A percentile compares a stretch with the other conserved stretches of the same genome.
Conservation (phyloP, 2,888 invertebrate genomes). For the Aspidapion aeneum region DNA sequence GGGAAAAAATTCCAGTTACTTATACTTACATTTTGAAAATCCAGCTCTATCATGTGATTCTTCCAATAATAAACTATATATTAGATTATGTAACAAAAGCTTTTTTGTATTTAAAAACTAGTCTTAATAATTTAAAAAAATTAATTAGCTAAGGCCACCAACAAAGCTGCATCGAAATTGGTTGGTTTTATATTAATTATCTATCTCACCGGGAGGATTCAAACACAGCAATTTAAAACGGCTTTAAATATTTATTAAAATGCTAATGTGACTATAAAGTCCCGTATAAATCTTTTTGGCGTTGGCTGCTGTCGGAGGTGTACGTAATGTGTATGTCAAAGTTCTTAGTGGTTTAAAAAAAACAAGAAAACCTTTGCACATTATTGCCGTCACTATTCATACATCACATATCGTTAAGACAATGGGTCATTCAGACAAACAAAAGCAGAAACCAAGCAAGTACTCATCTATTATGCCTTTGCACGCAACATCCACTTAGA, state of each 20-base stretch:
- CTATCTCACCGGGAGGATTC: background rate
- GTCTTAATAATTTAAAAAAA: too few species aligned
- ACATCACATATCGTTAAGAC: background rate
- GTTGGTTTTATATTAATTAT: too few species aligned
- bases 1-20: too few species aligned
- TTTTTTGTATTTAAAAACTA: too few species aligned
- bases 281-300: background rate
- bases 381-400: background rate
- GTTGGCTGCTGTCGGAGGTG: background rate
- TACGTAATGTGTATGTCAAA: background rate
- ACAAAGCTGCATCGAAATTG: too few species aligned
- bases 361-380: background rate
- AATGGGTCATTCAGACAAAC: background rate
- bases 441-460: background rate
- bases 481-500: background rate
- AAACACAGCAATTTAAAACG: background rate
- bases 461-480: background rate
- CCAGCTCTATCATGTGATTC: too few species aligned
- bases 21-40: too few species aligned
- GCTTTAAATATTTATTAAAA: background rate
- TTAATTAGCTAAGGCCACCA: too few species aligned
- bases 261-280: background rate
- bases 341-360: background rate
- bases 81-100: too few species aligned
- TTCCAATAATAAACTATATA: too few species aligned